phyloP scores from a whole-genome alignment of 1,140 invertebrate species.

The Brachionus paranguensis region DNA sequence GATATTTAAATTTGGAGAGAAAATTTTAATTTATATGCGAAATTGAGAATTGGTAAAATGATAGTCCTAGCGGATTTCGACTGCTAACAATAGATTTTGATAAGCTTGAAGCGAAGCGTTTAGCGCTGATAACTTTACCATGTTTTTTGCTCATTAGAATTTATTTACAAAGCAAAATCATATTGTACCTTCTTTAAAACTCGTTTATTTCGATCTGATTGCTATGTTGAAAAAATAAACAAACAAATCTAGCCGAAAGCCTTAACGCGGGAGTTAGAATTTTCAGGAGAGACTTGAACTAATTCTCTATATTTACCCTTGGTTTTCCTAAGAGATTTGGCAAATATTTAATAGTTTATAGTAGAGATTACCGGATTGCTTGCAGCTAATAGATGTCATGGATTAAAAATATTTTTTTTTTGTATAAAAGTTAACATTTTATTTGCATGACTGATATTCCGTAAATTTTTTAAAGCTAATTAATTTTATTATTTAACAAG shows the following conservation, averaged over 20 bases:
- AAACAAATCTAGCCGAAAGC: background rate
- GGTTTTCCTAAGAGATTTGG: background rate
- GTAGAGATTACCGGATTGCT: background rate
- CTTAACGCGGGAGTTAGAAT: background rate
- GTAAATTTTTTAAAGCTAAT: background rate
- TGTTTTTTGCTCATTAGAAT: background rate
- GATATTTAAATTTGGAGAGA: background rate
- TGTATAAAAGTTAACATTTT: background rate
- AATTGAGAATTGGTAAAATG: background rate
- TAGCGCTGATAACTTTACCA: background rate
- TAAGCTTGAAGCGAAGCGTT: background rate
- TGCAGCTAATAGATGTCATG: background rate
- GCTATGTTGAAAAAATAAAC: background rate
- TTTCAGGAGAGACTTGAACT: background rate
- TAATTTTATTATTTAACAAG: background rate
- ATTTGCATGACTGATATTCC: background rate
- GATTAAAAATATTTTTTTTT: background rate
- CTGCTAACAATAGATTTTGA: background rate
- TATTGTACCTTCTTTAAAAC: background rate
- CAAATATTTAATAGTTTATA: background rate
- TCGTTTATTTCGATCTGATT: background rate
- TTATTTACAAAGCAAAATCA: background rate
- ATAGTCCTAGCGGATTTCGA: background rate
- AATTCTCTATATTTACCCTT: background rate
- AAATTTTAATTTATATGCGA: background rate